Base-by-base conservation (phyloP, 2,113 vertebrate species). In the Gobio gobio region DNA sequence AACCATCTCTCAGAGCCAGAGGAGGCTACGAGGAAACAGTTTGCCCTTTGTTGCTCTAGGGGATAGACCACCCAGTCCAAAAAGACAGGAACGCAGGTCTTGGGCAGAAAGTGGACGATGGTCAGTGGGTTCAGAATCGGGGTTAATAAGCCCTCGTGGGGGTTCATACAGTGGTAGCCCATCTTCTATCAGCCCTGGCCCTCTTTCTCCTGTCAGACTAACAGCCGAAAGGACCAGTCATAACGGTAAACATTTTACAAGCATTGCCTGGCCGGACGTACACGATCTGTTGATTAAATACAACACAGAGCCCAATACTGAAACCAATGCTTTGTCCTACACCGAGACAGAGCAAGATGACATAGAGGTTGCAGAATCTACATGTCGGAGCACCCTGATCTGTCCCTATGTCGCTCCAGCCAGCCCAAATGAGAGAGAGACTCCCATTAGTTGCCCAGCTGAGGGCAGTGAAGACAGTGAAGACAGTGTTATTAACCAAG, bases 221-320 rank as follows among this genome's bases (percentile, higher is more conserved):
- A 76, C 43, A 77, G 72, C 90, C 3, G 86, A 73, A 22, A 92
- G 84, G 24, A 78, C 78, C n/a, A 26, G 45, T 40, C 61, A 84
- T 4, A 87, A 88, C 0, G 86, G 88, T 63, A 93, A 93, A 24
- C 93, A 94, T 73, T 92, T 94, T 54, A 92, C 91, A 89, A 90
- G 88, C 18, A 89, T 94, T 4, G 87, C 92, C 18, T 94, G 94
- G 94, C 93, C 94, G 0, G 93, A 94, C 14, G 91, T 92, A 0
- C 92, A 76, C 4, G 92, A 93, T 86, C 91, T 95, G 63, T 89
- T 92, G 22, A 88, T 56, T 43, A 93, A 91, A 83, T 94, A 93
- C 6, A 92, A 91, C 1, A 70, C 72, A 22, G 29, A 80, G 0
- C 90, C 93, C 0, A 22, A 29, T 64, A 76, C 80, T 4, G 85